Evolutionary conservation across 2,888 invertebrate genomes (phyloP).

Genomic region (Hymenopus coronatus): DNA sequence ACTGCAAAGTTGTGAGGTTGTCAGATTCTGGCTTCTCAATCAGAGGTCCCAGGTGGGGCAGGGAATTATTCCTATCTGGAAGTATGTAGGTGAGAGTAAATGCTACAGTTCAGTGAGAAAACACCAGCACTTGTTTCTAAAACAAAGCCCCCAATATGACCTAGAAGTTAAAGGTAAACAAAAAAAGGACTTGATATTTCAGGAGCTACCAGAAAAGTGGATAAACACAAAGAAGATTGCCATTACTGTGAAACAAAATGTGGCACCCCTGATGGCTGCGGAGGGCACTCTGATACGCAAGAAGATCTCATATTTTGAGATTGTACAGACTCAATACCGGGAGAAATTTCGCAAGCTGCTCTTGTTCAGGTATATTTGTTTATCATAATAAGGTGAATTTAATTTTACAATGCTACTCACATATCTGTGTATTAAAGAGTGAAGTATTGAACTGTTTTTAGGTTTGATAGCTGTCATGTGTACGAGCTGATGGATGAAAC

Average conservation of each 20-base stretch:
- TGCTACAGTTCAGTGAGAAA: too few relatives aligned
- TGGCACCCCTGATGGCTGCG: constrained; percentile 82
- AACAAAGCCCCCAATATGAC: too few relatives aligned
- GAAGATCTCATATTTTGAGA: constrained; percentile 75
- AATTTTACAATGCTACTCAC: too few relatives aligned
- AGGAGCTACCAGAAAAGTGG: constrained; percentile 87
- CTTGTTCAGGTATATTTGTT: constrained; percentile 47
- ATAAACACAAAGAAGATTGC: constrained; percentile 78
- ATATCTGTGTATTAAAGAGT: too few relatives aligned
- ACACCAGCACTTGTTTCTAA: too few relatives aligned
- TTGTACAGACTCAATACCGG: constrained; percentile 71
- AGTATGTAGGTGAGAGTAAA: too few relatives aligned
- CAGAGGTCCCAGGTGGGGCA: too few relatives aligned
- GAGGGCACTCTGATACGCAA: constrained; percentile 86
- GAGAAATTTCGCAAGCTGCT: constrained; percentile 63
- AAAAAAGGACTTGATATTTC: constrained; percentile 46
- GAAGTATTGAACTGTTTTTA: constrained; percentile 45
- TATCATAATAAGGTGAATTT: too few relatives aligned
- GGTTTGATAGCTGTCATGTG: constrained; percentile 62
- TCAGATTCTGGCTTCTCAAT: too few relatives aligned
- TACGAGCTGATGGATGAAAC: constrained; percentile 69
- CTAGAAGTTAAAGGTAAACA: too few relatives aligned
- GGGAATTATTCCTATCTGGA: too few relatives aligned
- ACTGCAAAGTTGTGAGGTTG: too few relatives aligned
- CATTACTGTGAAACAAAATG: constrained; percentile 77